Evolutionary conservation across 2,113 vertebrate genomes (phyloP).

Genomic region (Chrysemys picta): DNA sequence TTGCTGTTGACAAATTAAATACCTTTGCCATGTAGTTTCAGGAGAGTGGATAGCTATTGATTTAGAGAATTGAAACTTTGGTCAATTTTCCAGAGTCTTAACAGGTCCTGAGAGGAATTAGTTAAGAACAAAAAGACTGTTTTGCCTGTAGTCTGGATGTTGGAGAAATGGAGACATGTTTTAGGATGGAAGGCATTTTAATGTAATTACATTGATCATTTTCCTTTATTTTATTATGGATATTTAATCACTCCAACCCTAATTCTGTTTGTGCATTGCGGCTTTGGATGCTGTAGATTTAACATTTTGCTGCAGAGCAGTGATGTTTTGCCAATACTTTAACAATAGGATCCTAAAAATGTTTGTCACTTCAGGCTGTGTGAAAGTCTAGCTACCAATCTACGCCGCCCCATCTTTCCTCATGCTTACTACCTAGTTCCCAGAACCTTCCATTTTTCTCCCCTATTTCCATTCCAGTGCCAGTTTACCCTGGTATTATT

Average conservation of each 20-base stretch:
- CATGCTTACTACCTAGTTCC: neutral
- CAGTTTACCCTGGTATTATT: neutral
- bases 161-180: neutral
- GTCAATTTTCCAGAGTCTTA: neutral
- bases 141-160: neutral
- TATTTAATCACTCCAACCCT: constrained; percentile 5
- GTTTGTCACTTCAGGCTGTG: neutral
- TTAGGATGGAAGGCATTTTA: neutral
- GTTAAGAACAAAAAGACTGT: neutral
- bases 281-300: neutral
- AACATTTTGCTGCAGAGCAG: neutral
- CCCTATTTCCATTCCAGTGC: neutral
- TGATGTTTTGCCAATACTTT: neutral
- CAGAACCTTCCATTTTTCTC: neutral
- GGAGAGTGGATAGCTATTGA: neutral
- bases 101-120: neutral
- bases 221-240: constrained; percentile 26
- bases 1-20: neutral
- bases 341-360: neutral
- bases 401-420: neutral
- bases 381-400: neutral
- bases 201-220: constrained; percentile 20
- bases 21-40: neutral
- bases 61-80: constrained; percentile 13
- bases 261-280: constrained; percentile 8